Conservation (phyloP, 2,797 vertebrate species). For the Pelodytes ibericus region DNA sequence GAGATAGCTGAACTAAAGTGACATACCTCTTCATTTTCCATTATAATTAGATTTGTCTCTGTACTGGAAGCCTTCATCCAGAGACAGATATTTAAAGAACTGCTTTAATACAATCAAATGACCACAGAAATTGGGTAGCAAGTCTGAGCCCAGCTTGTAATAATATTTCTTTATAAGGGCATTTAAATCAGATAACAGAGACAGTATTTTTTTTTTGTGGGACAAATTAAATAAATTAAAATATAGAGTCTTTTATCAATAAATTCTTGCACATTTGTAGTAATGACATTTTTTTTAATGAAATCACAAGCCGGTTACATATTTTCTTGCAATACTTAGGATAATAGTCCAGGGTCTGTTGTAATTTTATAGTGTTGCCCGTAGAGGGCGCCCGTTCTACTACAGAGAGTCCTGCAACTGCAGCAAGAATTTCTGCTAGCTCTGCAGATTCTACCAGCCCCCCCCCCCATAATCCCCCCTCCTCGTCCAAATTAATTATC, state of each 20-base stretch:
- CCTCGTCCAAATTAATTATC: constrained; percentile 44
- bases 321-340: background rate
- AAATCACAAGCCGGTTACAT: background rate
- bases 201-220: too few relatives aligned
- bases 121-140: constrained; percentile 4
- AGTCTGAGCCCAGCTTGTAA: too few relatives aligned
- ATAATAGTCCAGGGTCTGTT: background rate
- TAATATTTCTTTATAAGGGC: too few relatives aligned
- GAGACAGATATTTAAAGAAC: constrained; percentile 22
- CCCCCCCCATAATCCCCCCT: constrained; percentile 21
- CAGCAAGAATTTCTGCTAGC: constrained; percentile 49
- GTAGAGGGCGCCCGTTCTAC: constrained; percentile 7
- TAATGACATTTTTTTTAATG: too few relatives aligned
- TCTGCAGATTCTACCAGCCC: constrained; percentile 38
- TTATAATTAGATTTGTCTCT: constrained; percentile 41
- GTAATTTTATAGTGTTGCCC: background rate
- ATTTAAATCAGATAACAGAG: too few relatives aligned
- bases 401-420: constrained; percentile 46
- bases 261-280: too few relatives aligned
- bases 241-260: too few relatives aligned
- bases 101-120: constrained; percentile 37
- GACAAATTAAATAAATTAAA: too few relatives aligned
- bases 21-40: constrained; percentile 21
- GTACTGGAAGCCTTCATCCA: constrained; percentile 14
- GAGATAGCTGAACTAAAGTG: constrained; percentile 31